A percentile compares a stretch with the other conserved stretches of the same genome.
Evolutionary conservation across 2,888 invertebrate genomes (phyloP).

Genomic region (Unio pictorum): DNA sequence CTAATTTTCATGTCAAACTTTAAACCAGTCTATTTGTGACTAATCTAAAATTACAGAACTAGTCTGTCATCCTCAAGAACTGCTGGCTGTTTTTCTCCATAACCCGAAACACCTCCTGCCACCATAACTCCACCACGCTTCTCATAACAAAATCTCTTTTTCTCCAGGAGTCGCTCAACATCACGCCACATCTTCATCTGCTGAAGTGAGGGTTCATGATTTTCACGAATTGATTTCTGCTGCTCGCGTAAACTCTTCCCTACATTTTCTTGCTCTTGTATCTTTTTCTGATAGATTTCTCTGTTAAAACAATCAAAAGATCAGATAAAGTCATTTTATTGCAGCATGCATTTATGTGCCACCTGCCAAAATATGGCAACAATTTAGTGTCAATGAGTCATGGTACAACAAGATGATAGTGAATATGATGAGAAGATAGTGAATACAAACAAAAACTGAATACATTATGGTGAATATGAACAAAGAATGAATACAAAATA

Average conservation of each 20-base stretch:
- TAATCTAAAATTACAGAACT: slow-evolving; percentile 40
- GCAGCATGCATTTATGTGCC: too few species aligned
- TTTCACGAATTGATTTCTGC: slow-evolving; percentile 74
- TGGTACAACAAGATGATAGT: too few species aligned
- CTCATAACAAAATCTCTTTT: slow-evolving; percentile 63
- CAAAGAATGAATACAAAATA: too few species aligned
- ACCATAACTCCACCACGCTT: slow-evolving; percentile 38
- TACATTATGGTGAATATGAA: too few species aligned
- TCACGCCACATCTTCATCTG: slow-evolving; percentile 77
- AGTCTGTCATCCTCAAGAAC: slow-evolving; percentile 61
- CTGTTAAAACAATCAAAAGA: slow-evolving; percentile 71
- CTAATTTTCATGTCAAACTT: too few species aligned
- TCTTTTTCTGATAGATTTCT: slow-evolving; percentile 78
- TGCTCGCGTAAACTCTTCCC: slow-evolving; percentile 71
- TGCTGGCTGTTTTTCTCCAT: slow-evolving; percentile 51
- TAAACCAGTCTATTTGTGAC: too few species aligned
- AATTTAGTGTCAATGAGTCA: too few species aligned
- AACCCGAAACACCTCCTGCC: slow-evolving; percentile 18
- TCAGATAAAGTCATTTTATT: not conserved
- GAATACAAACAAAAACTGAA: too few species aligned
- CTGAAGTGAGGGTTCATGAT: slow-evolving; percentile 73
- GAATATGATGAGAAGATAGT: too few species aligned
- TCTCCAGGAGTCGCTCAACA: slow-evolving; percentile 71
- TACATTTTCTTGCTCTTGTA: slow-evolving; percentile 77
- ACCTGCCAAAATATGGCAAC: too few species aligned